phyloP scores from a whole-genome alignment of 2,113 vertebrate genomes.

The Proterorhinus semilunaris region DNA sequence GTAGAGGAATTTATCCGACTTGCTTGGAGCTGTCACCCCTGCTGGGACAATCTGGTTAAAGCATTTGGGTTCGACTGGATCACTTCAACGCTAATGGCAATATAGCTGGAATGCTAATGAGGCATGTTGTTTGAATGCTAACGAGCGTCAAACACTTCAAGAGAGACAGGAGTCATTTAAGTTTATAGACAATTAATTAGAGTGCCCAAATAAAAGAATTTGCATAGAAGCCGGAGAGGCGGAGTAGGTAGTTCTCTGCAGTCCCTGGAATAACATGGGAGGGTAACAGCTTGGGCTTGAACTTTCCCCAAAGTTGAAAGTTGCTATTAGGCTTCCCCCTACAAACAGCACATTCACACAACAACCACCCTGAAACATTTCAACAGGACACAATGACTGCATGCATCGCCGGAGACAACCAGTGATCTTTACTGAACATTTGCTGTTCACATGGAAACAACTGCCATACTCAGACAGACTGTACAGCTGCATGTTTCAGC shows the following conservation, averaged over 20 bases:
- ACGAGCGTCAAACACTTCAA: conserved; percentile 28
- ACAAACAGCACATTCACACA: too few relatives aligned
- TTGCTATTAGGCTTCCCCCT: too few relatives aligned
- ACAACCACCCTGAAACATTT: too few relatives aligned
- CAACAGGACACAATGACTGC: too few relatives aligned
- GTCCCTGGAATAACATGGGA: not conserved
- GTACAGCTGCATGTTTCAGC: too few relatives aligned
- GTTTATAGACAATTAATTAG: conserved; percentile 17
- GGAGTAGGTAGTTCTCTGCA: not conserved
- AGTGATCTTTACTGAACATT: too few relatives aligned
- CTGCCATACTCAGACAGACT: too few relatives aligned
- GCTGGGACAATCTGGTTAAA: conserved; percentile 30
- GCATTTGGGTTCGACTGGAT: conserved; percentile 13
- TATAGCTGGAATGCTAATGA: conserved; percentile 6
- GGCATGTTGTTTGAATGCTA: conserved; percentile 30
- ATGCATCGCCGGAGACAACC: too few relatives aligned
- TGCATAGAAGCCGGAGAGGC: not conserved
- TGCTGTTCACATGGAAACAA: too few relatives aligned
- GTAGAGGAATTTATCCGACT: conserved; percentile 33
- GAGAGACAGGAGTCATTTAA: not conserved
- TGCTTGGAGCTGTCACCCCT: conserved; percentile 34
- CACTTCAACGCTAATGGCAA: conserved; percentile 6
- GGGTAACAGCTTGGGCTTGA: too few relatives aligned
- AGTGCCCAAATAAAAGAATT: conserved; percentile 8
- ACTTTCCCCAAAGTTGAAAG: too few relatives aligned